A percentile compares a stretch with the other conserved stretches of the same genome.
Conservation (phyloP, 2,888 invertebrate genomes). For the Pachymerium ferrugineum region DNA sequence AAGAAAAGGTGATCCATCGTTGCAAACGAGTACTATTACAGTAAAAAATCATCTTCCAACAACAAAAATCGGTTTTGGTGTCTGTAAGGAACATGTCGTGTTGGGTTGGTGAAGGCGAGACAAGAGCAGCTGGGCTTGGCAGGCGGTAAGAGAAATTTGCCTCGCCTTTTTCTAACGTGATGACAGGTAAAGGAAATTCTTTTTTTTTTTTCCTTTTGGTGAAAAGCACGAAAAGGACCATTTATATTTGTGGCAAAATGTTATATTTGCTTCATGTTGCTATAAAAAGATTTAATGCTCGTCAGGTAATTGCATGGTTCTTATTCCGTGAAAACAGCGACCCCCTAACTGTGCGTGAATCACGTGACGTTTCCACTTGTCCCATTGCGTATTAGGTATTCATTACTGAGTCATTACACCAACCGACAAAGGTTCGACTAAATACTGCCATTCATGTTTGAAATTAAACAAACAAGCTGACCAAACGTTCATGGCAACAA, state of each 20-base stretch:
- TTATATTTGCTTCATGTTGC: conserved; percentile 10
- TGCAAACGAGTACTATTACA: not conserved
- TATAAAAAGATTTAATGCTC: conserved; percentile 11
- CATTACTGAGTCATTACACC: conserved; percentile 9
- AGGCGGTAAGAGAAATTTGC: not conserved
- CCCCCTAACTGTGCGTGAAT: conserved; percentile 12
- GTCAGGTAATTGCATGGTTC: not conserved
- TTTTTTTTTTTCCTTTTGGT: not conserved
- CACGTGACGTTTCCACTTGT: conserved; percentile 5
- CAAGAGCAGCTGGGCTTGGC: conserved; percentile 19
- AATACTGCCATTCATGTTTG: not conserved
- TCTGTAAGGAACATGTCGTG: not conserved
- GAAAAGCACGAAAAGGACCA: not conserved
- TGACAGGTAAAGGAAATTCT: conserved; percentile 17
- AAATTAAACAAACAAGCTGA: too few species aligned
- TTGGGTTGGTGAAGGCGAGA: conserved; percentile 8
- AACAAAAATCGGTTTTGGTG: conserved; percentile 20
- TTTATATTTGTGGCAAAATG: not conserved
- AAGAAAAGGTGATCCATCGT: conserved; percentile 20
- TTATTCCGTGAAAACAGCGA: not conserved
- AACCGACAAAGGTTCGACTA: not conserved
- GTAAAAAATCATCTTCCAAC: conserved; percentile 7
- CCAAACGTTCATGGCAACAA: too few species aligned
- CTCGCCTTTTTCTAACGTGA: conserved; percentile 20
- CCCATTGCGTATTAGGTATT: conserved; percentile 8